Evolutionary conservation across 2,113 vertebrate genomes (phyloP).

Genomic region (Gallinago media): DNA sequence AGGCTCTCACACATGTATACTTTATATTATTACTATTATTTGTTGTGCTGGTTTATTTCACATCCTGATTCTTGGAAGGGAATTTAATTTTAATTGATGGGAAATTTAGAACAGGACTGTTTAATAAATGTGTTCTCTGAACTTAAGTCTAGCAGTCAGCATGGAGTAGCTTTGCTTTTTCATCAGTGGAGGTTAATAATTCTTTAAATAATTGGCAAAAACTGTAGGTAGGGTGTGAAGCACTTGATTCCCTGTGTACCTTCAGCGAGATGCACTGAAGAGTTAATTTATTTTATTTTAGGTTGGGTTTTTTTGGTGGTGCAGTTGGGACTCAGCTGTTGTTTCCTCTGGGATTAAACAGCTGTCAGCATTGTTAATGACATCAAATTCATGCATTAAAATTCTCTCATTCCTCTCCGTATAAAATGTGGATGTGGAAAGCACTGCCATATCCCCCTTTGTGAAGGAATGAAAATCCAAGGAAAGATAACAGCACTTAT

Average conservation of each 20-base stretch:
- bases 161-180: constrained; percentile 18
- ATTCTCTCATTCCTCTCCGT: constrained; percentile 72
- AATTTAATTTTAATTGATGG: constrained; percentile 59
- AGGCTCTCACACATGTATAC: neutral
- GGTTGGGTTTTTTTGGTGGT: constrained; percentile 25
- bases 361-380: constrained; percentile 91
- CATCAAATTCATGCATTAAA: constrained; percentile 85
- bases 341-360: constrained; percentile 90
- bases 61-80: neutral
- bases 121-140: constrained; percentile 36
- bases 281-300: constrained; percentile 40
- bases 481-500: constrained; percentile 79
- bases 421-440: constrained; percentile 79
- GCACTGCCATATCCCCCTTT: constrained; percentile 68
- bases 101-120: constrained; percentile 20
- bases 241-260: constrained; percentile 3
- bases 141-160: neutral
- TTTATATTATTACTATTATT: neutral
- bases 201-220: constrained; percentile 36
- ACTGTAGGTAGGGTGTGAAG: neutral
- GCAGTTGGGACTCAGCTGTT: constrained; percentile 85
- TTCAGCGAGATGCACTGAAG: constrained; percentile 29
- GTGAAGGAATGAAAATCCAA: constrained; percentile 85
- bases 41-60: constrained; percentile 33
- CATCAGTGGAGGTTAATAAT: neutral